A percentile compares a stretch with the other conserved stretches of the same genome.
phyloP scores from a whole-genome alignment of 2,797 vertebrate genomes.

The Triplophysa bombifrons region DNA sequence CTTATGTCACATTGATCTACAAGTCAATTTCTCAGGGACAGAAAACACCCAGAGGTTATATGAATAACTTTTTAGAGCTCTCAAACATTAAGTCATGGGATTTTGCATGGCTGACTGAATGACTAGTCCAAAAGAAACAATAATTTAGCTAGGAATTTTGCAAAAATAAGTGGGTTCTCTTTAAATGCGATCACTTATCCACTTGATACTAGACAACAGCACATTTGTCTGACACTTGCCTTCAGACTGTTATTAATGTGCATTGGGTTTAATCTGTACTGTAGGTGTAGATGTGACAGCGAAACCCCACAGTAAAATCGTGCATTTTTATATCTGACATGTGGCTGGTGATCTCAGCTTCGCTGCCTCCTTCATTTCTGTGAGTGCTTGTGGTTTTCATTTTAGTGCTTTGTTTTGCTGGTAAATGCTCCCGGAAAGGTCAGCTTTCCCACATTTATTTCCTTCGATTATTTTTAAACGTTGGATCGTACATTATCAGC shows the following conservation, averaged over 20 bases:
- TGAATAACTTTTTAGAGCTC: not conserved
- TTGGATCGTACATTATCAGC: conserved; percentile 16
- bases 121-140: not conserved
- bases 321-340: not conserved
- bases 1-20: not conserved
- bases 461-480: not conserved
- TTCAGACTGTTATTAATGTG: not conserved
- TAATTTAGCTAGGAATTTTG: not conserved
- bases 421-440: conserved; percentile 7
- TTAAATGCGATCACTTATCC: not conserved
- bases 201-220: not conserved
- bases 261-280: not conserved
- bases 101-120: conserved; percentile 8
- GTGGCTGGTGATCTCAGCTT: conserved; percentile 8
- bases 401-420: conserved; percentile 12
- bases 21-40: not conserved
- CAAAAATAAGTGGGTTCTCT: not conserved
- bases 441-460: not conserved
- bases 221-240: not conserved
- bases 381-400: conserved; percentile 17
- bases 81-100: not conserved
- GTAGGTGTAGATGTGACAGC: not conserved
- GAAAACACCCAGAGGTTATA: not conserved
- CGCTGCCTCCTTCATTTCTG: conserved; percentile 11
- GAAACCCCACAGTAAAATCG: not conserved